Evolutionary conservation across 2,888 invertebrate genomes (phyloP), one percentile per base, ranked within the genome.

Genomic region (Glyphotaelius pellucidus): DNA sequence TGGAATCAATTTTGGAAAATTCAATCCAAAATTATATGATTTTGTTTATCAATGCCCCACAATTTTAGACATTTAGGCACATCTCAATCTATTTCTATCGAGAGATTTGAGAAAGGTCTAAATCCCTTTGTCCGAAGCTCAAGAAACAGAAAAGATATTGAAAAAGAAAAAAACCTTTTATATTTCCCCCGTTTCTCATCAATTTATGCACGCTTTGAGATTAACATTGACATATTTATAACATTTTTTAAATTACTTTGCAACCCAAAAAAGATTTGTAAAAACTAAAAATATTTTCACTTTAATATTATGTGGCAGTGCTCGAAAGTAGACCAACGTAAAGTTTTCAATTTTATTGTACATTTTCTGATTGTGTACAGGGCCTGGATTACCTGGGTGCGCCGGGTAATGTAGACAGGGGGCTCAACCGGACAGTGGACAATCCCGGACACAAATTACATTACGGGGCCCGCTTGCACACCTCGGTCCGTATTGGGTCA

Each of bases 391-490:
- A 86, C 86, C 42, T 25, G 38, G 84, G 42, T 86, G 30, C 86
- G 86, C 38, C 86, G n/a, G 85, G 7, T 32, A 67, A 67, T 67
- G n/a, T 19, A 67, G 67, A 67, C 67, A 67, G 42, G 86, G 42
- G 42, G 47, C 86, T 35, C 35, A 35, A 32, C 32, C 81, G 81
- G 67, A 42, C 35, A 32, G 67, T 35, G n/a, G 67, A 67, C 67
- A 32, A 89, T 89, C 88, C 88, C 25, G 88, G 35, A 89, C 88
- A 89, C 88, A 89, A 89, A 89, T 89, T 89, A 89, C 80, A 79
- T 89, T 89, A 89, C 38, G 25, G 80, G 32, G 12, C 79, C 19
- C 67, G 80, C 79, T 12, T 25, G 32, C 25, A 32, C 79, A 25
- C 79, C 67, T 32, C 35, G 85, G 35, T n/a, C 35, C 85, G 38